Percentiles rank a stretch among this genome's conserved stretches.
Evolutionary conservation across 2,888 invertebrate genomes (phyloP).

Genomic region (Caradrina kadenii): DNA sequence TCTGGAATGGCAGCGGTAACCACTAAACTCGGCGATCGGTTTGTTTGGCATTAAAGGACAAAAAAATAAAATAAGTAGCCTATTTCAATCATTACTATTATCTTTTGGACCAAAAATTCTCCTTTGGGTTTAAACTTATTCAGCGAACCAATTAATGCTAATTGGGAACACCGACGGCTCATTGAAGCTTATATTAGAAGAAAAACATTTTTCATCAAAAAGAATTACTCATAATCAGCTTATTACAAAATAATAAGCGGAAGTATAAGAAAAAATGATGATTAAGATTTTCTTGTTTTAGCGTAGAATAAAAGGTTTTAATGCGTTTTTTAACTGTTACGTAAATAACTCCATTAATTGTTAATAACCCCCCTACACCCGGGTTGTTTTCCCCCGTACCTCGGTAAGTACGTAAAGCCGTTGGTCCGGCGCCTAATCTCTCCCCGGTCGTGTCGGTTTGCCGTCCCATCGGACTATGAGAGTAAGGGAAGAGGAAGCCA

Average conservation of each 20-base stretch:
- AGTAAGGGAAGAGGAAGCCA: no score
- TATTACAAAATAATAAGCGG: slow-evolving; percentile 14
- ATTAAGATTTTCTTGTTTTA: not conserved
- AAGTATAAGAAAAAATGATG: slow-evolving; percentile 8
- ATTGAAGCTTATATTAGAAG: slow-evolving; percentile 11
- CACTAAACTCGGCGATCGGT: no score
- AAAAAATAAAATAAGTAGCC: no score
- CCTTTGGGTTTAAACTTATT: not conserved
- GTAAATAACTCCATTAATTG: not conserved
- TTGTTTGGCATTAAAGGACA: no score
- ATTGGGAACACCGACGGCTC: slow-evolving; percentile 1
- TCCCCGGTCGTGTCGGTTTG: no score
- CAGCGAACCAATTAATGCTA: not conserved
- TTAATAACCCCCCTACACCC: no score
- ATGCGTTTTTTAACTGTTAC: not conserved
- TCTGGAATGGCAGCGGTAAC: no score
- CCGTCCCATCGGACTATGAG: no score
- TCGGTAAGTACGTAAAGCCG: no score
- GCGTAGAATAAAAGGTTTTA: not conserved
- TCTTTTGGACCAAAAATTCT: not conserved
- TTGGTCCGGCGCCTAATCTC: no score
- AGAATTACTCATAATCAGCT: slow-evolving; percentile 12
- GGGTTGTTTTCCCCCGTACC: no score
- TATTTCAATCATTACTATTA: not conserved
- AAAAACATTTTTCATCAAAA: slow-evolving; percentile 5